A percentile compares a stretch with the other conserved stretches of the same genome.
Conservation (phyloP, 2,113 vertebrate species). For the Spizaetus ornatus region DNA sequence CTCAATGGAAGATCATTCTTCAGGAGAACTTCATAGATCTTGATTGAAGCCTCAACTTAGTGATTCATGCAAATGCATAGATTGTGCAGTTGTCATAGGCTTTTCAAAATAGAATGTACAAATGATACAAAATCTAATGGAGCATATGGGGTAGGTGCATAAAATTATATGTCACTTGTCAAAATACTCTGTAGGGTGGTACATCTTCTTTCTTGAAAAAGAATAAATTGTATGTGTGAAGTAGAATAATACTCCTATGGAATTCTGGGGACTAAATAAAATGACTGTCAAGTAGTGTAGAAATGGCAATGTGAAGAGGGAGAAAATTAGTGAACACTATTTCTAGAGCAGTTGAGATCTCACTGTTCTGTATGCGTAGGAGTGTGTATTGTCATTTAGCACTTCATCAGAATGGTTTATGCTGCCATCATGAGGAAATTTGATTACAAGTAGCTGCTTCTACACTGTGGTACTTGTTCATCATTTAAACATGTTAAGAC, state of each 20-base stretch:
- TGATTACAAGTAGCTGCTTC: not conserved
- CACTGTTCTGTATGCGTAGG: not conserved
- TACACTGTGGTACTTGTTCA: not conserved
- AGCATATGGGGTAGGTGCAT: not conserved
- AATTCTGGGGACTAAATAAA: not conserved
- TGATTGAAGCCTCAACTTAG: not conserved
- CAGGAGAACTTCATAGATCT: not conserved
- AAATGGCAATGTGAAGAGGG: not conserved
- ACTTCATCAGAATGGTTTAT: not conserved
- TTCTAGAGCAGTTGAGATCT: not conserved
- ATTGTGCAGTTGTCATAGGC: not conserved
- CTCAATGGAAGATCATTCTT: not conserved
- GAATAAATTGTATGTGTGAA: not conserved
- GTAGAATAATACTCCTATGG: not conserved
- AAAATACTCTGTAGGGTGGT: not conserved
- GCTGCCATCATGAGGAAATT: conserved; percentile 68
- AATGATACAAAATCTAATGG: not conserved
- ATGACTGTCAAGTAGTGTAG: not conserved
- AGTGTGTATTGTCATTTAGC: not conserved
- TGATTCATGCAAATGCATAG: not conserved
- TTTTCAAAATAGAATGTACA: not conserved
- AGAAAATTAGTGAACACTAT: not conserved
- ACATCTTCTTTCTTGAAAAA: not conserved
- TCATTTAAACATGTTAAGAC: not conserved
- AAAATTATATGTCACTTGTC: not conserved